Evolutionary conservation across 2,113 vertebrate genomes (phyloP).

Genomic region (Mastomys coucha): DNA sequence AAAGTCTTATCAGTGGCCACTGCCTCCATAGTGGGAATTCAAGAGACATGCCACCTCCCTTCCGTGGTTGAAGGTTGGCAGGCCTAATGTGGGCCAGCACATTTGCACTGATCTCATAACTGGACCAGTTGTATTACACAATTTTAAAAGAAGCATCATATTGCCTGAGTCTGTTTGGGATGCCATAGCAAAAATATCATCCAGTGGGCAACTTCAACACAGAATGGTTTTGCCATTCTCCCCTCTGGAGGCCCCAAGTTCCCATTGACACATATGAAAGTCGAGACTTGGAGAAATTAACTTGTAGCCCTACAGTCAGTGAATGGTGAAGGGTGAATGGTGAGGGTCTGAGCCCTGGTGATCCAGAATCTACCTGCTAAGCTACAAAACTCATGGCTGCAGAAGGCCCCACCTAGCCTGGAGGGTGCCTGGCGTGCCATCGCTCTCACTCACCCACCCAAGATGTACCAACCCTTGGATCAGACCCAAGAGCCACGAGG

Average conservation of each 20-base stretch:
- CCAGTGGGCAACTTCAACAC: not conserved
- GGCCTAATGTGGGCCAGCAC: not conserved
- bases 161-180: not conserved
- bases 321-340: not conserved
- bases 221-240: not conserved
- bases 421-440: no score
- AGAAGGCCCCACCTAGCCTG: not conserved
- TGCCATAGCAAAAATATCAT: not conserved
- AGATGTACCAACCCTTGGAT: not conserved
- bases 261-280: not conserved
- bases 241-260: not conserved
- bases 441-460: not conserved
- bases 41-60: not conserved
- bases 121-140: not conserved
- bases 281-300: not conserved
- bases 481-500: not conserved
- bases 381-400: accelerated
- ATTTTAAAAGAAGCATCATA: not conserved
- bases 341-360: not conserved
- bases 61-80: not conserved
- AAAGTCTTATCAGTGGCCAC: not conserved
- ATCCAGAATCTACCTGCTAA: not conserved
- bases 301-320: not conserved
- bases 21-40: not conserved
- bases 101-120: no score